These are phyloP conservation scores for Apogon talboti DNA, from an alignment of 2,797 vertebrate species.

Conservation along the genomic window DNA sequence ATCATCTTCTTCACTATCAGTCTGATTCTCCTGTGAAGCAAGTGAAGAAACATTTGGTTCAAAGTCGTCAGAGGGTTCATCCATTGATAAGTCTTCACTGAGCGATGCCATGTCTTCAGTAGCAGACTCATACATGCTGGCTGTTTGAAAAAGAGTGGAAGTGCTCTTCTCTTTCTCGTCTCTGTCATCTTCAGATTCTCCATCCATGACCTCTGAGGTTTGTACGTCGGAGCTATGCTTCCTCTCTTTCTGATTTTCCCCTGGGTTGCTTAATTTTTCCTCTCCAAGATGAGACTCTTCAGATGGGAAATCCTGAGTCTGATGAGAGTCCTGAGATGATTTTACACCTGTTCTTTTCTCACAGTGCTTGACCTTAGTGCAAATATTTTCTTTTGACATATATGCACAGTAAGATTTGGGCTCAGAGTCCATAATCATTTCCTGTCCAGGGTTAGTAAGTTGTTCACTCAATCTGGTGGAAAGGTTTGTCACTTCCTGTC, in stretches of 20 bases:
- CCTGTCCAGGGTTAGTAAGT: conserved; percentile 52
- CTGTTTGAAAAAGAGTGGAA: conserved; percentile 18
- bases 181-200: conserved; percentile 23
- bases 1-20: conserved; percentile 61
- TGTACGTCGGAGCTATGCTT: conserved; percentile 14
- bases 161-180: conserved; percentile 41
- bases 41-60: conserved; percentile 77
- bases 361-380: conserved; percentile 51
- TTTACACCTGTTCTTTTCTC: conserved; percentile 42
- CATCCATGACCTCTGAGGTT: conserved; percentile 35
- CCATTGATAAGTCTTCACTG: conserved; percentile 65
- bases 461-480: conserved; percentile 71
- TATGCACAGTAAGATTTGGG: conserved; percentile 37
- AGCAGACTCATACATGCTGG: conserved; percentile 48
- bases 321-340: conserved; percentile 62
- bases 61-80: conserved; percentile 78
- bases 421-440: conserved; percentile 54
- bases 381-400: conserved; percentile 52
- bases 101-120: conserved; percentile 74
- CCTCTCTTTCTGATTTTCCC: conserved; percentile 20
- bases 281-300: conserved; percentile 50
- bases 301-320: conserved; percentile 52
- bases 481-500: conserved; percentile 59
- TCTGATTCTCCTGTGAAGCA: conserved; percentile 49
- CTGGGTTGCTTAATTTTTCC: conserved; percentile 35